Conservation (phyloP, 2,888 invertebrate genomes). For the Ichneumoninae sp. region DNA sequence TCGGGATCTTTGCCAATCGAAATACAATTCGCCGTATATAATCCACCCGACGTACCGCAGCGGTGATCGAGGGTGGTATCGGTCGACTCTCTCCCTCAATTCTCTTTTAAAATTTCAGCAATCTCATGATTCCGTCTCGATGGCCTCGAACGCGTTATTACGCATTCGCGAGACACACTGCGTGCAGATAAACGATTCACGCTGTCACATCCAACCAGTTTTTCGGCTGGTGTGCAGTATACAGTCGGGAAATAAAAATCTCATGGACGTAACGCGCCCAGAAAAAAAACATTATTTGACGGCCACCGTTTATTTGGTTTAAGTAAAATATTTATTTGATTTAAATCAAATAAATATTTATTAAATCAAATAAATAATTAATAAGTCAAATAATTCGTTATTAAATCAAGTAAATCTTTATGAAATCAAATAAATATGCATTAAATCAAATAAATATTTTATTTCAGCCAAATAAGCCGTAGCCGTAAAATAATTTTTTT, state of each 20-base stretch:
- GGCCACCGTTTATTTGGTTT: too few species aligned
- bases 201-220: constrained; percentile 51
- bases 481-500: too few species aligned
- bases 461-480: too few species aligned
- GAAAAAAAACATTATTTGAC: too few species aligned
- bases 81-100: background rate
- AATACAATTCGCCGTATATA: constrained; percentile 39
- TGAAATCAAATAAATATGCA: too few species aligned
- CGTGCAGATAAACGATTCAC: constrained; percentile 60
- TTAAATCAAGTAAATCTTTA: too few species aligned
- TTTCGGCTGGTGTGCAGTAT: constrained; percentile 16
- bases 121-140: constrained; percentile 28
- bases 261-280: background rate
- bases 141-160: constrained; percentile 3
- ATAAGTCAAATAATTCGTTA: too few species aligned
- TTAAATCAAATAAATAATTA: too few species aligned
- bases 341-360: too few species aligned
- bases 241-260: background rate
- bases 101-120: background rate
- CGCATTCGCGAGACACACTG: constrained; percentile 8
- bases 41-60: background rate
- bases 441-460: too few species aligned
- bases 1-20: constrained; percentile 64
- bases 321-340: too few species aligned
- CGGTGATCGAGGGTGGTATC: background rate